Base-by-base conservation (phyloP, 2,888 invertebrate genomes). In the Euzophera pinguis region DNA sequence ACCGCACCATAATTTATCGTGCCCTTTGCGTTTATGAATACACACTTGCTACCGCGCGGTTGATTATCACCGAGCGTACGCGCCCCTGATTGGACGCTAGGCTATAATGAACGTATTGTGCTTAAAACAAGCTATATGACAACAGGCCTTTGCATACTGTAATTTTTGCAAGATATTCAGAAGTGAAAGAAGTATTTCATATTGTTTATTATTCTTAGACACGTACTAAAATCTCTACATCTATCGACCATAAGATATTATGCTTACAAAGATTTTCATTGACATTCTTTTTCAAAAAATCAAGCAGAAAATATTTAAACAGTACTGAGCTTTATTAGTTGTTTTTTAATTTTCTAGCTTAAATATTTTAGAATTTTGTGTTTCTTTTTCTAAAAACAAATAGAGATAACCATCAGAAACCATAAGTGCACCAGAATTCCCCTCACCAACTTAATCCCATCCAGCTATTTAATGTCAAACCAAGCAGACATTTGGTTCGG, bases 1-100 rank as follows among this genome's bases (percentile, higher is more conserved):
- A 70, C 73, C 72, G 63, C 69, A 68, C 71, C 69, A 87, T 88
- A 87, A 89, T 89, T 88, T 84, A 88, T 82, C 68, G 67, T 77
- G 73, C 85, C 87, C 86, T 83, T 82, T 75, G 65, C 80, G 79
- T 76, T 83, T 87, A 87, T 89, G 88, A 88, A 87, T 85, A 83
- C 83, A 65, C 78, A 87, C 88, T 90, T 90, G 89, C 87, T 85
- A 84, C 81, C 73, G 75, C 62, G 61, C 66, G 77, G 69, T 85
- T 86, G 84, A 87, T 87, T 88, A 87, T 82, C 79, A 75, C 69
- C 63, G 67, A 63, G 66, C 72, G 69, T 73, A 79, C 77, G 67
- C 78, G 69, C 77, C 82, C 84, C 84, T 86, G 86, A 86, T 87
- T 85, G 86, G 86, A 82, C 80, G 78, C 73, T 68, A 73, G 66